phyloP scores from a whole-genome alignment of 2,113 vertebrate genomes.

The Gavia stellata region DNA sequence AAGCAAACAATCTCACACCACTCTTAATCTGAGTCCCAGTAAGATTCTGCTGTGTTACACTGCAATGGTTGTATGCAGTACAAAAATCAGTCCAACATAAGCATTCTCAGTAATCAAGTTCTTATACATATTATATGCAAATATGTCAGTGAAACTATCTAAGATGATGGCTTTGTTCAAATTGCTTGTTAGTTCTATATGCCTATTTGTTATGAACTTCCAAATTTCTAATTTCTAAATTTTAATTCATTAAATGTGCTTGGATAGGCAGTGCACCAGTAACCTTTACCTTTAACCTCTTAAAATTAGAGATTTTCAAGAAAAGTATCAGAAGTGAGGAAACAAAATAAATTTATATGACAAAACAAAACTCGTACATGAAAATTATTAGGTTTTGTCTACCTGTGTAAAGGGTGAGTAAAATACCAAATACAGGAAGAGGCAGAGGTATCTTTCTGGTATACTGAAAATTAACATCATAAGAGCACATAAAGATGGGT shows the following conservation, averaged over 20 bases:
- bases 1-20: background rate
- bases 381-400: background rate
- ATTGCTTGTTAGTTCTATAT: background rate
- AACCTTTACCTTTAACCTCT: background rate
- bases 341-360: background rate
- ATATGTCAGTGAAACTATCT: background rate
- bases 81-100: background rate
- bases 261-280: background rate
- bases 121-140: background rate
- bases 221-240: background rate
- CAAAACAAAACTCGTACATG: background rate
- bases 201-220: background rate
- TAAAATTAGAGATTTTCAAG: background rate
- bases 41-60: background rate
- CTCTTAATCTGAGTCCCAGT: background rate
- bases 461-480: background rate
- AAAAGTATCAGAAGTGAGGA: background rate
- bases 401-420: background rate
- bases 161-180: background rate
- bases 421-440: background rate
- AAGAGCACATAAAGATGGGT: background rate
- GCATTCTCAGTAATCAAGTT: background rate
- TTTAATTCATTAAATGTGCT: background rate
- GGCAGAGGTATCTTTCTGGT: accelerated
- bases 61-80: background rate